These are phyloP conservation scores for Drosophila willistoni DNA, from an alignment of 1,140 invertebrate genomes.

Conservation along the genomic window DNA sequence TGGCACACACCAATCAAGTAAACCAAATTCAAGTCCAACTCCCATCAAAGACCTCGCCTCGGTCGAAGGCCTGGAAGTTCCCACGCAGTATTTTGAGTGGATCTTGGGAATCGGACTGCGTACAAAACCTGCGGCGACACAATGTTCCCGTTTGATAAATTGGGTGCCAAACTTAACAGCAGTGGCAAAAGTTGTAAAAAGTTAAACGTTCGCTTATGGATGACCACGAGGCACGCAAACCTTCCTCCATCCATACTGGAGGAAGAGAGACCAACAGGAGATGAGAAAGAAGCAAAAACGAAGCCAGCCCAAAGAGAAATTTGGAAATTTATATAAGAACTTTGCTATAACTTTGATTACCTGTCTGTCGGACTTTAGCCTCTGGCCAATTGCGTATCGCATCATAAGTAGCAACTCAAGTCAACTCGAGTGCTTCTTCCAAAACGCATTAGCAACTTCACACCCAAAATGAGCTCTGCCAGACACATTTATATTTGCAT, in stretches of 20 bases:
- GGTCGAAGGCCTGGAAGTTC: slow-evolving; percentile 61
- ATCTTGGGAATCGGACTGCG: slow-evolving; percentile 23
- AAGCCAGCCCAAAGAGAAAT: slow-evolving; percentile 20
- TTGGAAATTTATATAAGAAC: background rate
- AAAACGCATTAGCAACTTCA: slow-evolving; percentile 73
- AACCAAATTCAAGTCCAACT: slow-evolving; percentile 8
- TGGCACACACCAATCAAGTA: slow-evolving; percentile 31
- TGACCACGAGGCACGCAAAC: slow-evolving; percentile 61
- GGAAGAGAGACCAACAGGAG: too few relatives aligned
- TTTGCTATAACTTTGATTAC: slow-evolving; percentile 14
- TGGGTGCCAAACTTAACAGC: slow-evolving; percentile 68
- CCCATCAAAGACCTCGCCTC: slow-evolving; percentile 19
- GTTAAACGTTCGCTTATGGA: slow-evolving; percentile 71
- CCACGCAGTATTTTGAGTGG: slow-evolving; percentile 53
- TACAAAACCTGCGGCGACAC: slow-evolving; percentile 57
- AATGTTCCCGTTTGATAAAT: slow-evolving; percentile 69
- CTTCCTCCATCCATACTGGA: background rate
- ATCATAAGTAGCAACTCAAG: slow-evolving; percentile 12
- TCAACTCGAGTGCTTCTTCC: slow-evolving; percentile 21
- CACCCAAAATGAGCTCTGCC: slow-evolving; percentile 38
- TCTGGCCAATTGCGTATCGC: slow-evolving; percentile 9
- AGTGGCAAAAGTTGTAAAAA: slow-evolving; percentile 69
- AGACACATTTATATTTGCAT: slow-evolving; percentile 33
- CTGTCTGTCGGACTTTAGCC: slow-evolving; percentile 9
- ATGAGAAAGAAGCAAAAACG: background rate